phyloP scores from a whole-genome alignment of 2,888 invertebrate genomes.

The Malthinus flaveolus region DNA sequence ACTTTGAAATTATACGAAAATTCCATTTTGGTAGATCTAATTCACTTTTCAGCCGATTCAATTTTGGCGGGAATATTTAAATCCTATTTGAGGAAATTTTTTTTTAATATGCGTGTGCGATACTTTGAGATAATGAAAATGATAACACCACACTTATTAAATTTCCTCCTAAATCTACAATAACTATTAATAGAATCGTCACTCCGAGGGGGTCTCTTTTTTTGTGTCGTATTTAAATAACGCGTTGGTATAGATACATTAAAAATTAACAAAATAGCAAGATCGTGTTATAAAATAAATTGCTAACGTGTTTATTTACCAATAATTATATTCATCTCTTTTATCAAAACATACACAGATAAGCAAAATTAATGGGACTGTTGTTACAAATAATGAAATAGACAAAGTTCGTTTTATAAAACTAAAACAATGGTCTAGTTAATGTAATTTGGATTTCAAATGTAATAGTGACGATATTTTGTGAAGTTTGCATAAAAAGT shows the following conservation, averaged over 20 bases:
- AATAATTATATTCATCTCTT: conserved; percentile 4
- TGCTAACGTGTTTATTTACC: neutral
- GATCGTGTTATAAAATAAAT: neutral
- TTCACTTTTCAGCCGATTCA: too few species aligned
- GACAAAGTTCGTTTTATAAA: neutral
- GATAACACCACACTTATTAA: conserved; percentile 2
- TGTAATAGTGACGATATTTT: neutral
- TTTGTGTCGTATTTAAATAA: conserved; percentile 7
- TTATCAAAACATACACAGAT: conserved; percentile 21
- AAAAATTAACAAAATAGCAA: neutral
- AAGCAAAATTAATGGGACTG: conserved; percentile 9
- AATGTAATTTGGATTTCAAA: conserved; percentile 2
- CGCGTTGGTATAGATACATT: conserved; percentile 1
- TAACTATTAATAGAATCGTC: conserved; percentile 24
- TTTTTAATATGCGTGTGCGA: neutral
- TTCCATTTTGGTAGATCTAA: too few species aligned
- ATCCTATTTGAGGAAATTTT: too few species aligned
- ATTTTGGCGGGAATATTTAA: too few species aligned
- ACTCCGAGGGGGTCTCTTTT: conserved; percentile 27
- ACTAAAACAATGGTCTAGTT: neutral
- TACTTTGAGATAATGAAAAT: conserved; percentile 15
- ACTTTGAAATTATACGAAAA: too few species aligned
- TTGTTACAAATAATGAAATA: conserved; percentile 12
- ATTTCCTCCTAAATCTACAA: conserved; percentile 28
- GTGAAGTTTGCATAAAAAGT: neutral